Conservation (phyloP, 2,888 invertebrate species). For the Tridacna gigas region DNA sequence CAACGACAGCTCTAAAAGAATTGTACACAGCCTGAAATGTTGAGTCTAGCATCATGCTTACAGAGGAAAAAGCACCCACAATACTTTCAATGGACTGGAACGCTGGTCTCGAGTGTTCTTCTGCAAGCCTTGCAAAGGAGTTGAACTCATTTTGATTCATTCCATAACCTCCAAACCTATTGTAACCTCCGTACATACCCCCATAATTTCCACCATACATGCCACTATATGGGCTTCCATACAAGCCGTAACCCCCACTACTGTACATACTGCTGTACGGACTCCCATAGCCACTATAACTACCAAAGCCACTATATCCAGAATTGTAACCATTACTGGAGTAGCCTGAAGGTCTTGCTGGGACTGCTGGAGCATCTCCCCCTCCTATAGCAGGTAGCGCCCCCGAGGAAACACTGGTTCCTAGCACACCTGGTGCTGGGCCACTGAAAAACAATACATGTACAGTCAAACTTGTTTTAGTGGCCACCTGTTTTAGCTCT, state of each 20-base stretch:
- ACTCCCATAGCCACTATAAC: conserved; percentile 63
- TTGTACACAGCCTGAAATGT: conserved; percentile 98
- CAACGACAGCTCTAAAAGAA: conserved; percentile 97
- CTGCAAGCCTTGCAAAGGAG: conserved; percentile 92
- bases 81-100: conserved; percentile 97
- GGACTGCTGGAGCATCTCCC: conserved; percentile 69
- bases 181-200: conserved; percentile 63
- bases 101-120: conserved; percentile 95
- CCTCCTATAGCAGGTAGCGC: conserved; percentile 43
- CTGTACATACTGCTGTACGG: conserved; percentile 53
- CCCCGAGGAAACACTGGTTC: conserved; percentile 31
- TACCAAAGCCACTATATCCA: conserved; percentile 41
- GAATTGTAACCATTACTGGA: conserved; percentile 46
- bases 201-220: conserved; percentile 61
- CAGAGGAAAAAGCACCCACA: conserved; percentile 95
- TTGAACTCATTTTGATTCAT: conserved; percentile 63
- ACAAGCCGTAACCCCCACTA: conserved; percentile 44
- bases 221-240: conserved; percentile 63
- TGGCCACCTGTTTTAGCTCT: too few species aligned
- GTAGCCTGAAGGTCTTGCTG: conserved; percentile 63
- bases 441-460: conserved; percentile 45
- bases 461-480: too few species aligned
- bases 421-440: conserved; percentile 40
- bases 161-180: conserved; percentile 63
- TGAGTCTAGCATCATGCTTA: conserved; percentile 98